These are phyloP conservation scores for Gallinago jamesoni DNA, from an alignment of 2,113 vertebrate species.

Conservation along the genomic window DNA sequence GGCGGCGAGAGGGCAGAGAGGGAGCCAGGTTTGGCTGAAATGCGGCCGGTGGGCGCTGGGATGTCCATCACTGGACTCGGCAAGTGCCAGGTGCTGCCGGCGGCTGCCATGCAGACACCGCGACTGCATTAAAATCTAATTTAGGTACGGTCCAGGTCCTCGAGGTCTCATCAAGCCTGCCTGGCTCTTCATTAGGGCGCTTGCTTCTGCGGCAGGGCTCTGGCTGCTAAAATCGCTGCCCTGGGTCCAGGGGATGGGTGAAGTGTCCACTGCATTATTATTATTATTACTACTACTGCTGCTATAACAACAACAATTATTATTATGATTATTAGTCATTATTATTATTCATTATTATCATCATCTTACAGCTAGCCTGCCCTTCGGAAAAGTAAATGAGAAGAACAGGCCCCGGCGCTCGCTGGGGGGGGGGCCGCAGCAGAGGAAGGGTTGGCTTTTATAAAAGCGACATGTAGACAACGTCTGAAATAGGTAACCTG, in stretches of 20 bases:
- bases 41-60: background rate
- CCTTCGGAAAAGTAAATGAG: background rate
- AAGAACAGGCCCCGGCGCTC: background rate
- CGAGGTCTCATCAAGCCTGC: background rate
- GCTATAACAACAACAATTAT: fast-evolving
- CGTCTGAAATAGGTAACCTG: background rate
- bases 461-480: background rate
- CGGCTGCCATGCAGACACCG: background rate
- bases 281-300: background rate
- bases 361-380: background rate
- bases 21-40: background rate
- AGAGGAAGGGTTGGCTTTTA: background rate
- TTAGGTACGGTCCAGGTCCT: background rate
- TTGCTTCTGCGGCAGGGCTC: background rate
- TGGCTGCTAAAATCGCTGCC: background rate
- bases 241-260: background rate
- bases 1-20: fast-evolving
- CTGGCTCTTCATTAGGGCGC: background rate
- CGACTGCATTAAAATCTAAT: background rate
- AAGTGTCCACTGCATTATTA: background rate
- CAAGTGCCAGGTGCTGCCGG: background rate
- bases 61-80: background rate
- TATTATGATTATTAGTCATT: background rate
- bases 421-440: background rate
- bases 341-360: background rate